phyloP scores from a whole-genome alignment of 1,140 invertebrate genomes.

The Theocolax elegans region DNA sequence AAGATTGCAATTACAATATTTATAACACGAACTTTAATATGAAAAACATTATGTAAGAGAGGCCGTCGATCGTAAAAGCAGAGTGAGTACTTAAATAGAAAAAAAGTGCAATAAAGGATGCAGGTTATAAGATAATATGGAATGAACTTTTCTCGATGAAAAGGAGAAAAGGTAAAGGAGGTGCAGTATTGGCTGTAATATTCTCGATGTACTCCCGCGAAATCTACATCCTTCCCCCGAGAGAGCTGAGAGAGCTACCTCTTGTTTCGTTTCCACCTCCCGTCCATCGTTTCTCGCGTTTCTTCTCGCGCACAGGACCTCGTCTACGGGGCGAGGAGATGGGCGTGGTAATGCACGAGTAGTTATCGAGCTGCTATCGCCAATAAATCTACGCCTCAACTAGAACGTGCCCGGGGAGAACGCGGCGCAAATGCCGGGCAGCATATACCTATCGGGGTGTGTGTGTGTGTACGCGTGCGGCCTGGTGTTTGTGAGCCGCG shows the following conservation, averaged over 20 bases:
- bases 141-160: too few relatives aligned
- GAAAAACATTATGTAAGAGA: too few relatives aligned
- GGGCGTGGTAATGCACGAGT: conserved; percentile 62
- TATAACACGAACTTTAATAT: too few relatives aligned
- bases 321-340: conserved; percentile 38
- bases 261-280: background rate
- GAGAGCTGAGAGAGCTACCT: background rate
- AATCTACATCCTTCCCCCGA: background rate
- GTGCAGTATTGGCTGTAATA: too few relatives aligned
- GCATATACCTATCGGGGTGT: background rate
- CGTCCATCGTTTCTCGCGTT: background rate
- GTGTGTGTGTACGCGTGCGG: background rate
- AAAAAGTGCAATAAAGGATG: too few relatives aligned
- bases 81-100: too few relatives aligned
- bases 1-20: too few relatives aligned
- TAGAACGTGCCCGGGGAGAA: conserved; percentile 53
- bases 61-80: too few relatives aligned
- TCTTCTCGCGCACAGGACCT: background rate
- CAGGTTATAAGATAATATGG: too few relatives aligned
- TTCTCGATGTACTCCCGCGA: background rate
- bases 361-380: conserved; percentile 60
- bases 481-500: background rate
- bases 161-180: too few relatives aligned
- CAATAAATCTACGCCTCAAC: conserved; percentile 64
- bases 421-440: background rate